Evolutionary conservation across 2,113 vertebrate genomes (phyloP), one percentile per base, ranked within the genome.

Genomic region (Platycercus adscitus): DNA sequence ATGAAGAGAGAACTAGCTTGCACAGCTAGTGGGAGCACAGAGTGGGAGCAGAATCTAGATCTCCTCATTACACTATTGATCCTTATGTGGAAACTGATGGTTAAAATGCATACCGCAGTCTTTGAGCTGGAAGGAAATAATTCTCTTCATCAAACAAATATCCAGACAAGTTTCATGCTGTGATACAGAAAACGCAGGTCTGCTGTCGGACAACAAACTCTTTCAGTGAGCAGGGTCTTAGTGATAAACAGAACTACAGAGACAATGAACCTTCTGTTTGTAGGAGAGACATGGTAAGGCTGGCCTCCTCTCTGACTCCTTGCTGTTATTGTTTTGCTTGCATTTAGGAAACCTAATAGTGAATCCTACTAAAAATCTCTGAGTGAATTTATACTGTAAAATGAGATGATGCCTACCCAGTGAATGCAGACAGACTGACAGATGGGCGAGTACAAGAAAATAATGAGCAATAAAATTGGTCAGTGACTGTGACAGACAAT

Each of bases 391-490:
- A 16, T 76, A 43, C 53, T 70, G 61, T 89, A 66, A 88, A 84
- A 63, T 33, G 79, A 85, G 66, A 93, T 50, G 69, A 84, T 43
- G 50, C 37, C 56, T 63, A 69, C 9, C 70, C 81, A 65, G 1
- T 79, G 85, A 89, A 35, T 19, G 11, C 66, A 89, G 93, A 58
- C 81, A 93, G 85, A 89, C 75, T 86, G 84, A 49, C 89, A 88
- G 93, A 82, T 94, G 93, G 87, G 68, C 53, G 68, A 91, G 71
- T 88, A 88, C 66, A 53, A 90, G 91, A 33, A 55, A 92, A 86
- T 83, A 95, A 93, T 25, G 75, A 86, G 87, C 10, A 33, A 31
- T 80, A 77, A 83, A 82, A 43, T 7, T 9, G 12, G 49, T 77
- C 55, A 53, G 29, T 53, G 33, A 14, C 55, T 58, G 73, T 43